Conservation (phyloP, 2,888 invertebrate genomes). For the Chouioia cunea region DNA sequence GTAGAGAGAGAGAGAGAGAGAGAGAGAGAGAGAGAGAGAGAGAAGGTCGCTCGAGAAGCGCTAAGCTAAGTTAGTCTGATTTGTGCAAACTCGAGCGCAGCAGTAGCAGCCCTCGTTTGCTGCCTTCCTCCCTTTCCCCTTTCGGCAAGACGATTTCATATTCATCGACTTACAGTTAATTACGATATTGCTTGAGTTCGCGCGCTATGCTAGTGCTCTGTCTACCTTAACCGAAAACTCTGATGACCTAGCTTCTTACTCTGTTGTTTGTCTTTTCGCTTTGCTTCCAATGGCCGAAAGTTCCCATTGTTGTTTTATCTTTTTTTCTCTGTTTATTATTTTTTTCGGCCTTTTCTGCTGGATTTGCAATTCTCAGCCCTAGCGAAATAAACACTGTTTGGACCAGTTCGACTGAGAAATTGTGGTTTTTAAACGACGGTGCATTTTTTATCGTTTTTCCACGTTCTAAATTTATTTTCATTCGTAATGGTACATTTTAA, state of each 20-base stretch:
- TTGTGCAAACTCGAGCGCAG: slow-evolving; percentile 40
- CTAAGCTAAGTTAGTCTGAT: slow-evolving; percentile 46
- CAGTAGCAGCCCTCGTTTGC: slow-evolving; percentile 31
- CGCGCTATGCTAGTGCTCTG: background rate
- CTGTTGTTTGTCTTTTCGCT: slow-evolving; percentile 37
- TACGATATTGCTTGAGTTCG: slow-evolving; percentile 32
- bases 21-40: no score
- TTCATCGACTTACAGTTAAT: slow-evolving; percentile 48
- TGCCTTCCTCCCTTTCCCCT: slow-evolving; percentile 7
- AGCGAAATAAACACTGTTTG: no score
- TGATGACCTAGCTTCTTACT: slow-evolving; percentile 39
- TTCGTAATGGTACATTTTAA: no score
- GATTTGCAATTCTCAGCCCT: no score
- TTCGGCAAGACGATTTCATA: slow-evolving; percentile 38
- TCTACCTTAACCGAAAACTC: slow-evolving; percentile 18
- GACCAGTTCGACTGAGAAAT: no score
- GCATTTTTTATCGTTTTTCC: no score
- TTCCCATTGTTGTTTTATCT: no score
- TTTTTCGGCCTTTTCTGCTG: background rate
- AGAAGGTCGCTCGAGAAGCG: slow-evolving; percentile 6
- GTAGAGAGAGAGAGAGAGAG: background rate
- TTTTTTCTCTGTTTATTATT: no score
- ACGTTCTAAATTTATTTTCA: no score
- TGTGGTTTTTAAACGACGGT: no score
- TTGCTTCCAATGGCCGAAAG: no score